A percentile compares a stretch with the other conserved stretches of the same genome.
Evolutionary conservation across 1,140 invertebrate genomes (phyloP).

Genomic region (Cephus cinctus): DNA sequence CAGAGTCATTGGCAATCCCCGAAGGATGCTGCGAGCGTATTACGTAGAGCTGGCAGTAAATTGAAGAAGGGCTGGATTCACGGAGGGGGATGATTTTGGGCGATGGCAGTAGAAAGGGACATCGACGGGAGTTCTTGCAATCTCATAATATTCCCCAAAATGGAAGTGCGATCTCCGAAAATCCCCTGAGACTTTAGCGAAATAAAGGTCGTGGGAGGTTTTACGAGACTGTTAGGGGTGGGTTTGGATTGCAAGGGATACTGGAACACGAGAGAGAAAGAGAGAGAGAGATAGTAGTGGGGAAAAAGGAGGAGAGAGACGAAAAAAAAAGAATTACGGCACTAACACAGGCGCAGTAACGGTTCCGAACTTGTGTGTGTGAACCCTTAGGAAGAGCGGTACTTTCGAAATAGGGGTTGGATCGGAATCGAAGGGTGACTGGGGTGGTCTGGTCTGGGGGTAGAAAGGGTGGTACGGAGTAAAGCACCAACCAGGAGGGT

Average conservation of each 20-base stretch:
- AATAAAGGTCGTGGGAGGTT: constrained; percentile 33
- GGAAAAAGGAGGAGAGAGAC: constrained; percentile 1
- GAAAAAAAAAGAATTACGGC: too few species aligned
- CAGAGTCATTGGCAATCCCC: too few species aligned
- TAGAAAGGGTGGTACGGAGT: neutral
- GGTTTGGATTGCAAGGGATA: too few species aligned
- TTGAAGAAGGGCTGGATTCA: constrained; percentile 22
- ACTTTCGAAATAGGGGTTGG: neutral
- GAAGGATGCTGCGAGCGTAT: neutral
- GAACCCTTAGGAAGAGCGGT: too few species aligned
- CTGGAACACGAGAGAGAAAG: constrained; percentile 13
- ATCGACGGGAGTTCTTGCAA: constrained; percentile 36
- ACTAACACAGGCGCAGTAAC: too few species aligned
- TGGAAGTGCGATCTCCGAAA: constrained; percentile 40
- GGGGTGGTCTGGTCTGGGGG: neutral
- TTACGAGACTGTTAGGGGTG: too few species aligned
- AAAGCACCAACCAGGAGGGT: too few species aligned
- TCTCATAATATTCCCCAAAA: constrained; percentile 49
- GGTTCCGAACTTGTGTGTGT: constrained; percentile 7
- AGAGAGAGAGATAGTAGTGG: constrained; percentile 8
- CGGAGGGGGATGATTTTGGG: constrained; percentile 13
- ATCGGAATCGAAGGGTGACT: neutral
- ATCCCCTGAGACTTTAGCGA: constrained; percentile 47
- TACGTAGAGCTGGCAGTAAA: neutral
- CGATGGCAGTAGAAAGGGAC: too few species aligned